phyloP scores from a whole-genome alignment of 2,113 vertebrate species.

The Bubo blakistoni region DNA sequence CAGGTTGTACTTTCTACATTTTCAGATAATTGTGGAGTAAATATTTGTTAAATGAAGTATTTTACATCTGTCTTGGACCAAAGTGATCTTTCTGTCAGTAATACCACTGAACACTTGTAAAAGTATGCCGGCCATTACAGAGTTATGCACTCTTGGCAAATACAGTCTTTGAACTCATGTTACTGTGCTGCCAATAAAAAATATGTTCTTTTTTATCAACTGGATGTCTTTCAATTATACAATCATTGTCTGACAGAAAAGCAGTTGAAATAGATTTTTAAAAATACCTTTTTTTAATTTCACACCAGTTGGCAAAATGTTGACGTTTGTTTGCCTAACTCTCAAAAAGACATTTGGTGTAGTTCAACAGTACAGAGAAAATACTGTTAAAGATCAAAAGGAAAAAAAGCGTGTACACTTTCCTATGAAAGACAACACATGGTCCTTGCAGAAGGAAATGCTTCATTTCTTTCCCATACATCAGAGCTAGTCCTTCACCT shows the following conservation, averaged over 20 bases:
- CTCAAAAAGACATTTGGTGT: constrained; percentile 31
- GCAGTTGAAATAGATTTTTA: constrained; percentile 19
- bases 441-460: constrained; percentile 37
- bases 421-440: constrained; percentile 42
- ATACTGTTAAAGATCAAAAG: constrained; percentile 37
- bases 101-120: constrained; percentile 69
- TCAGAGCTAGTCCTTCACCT: constrained; percentile 27
- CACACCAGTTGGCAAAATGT: constrained; percentile 42
- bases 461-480: constrained; percentile 37
- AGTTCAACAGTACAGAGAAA: constrained; percentile 44
- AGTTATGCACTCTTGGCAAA: constrained; percentile 73
- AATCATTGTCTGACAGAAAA: constrained; percentile 65
- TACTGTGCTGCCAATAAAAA: constrained; percentile 67
- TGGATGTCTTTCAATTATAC: constrained; percentile 70
- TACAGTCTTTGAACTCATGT: constrained; percentile 60
- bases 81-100: constrained; percentile 67
- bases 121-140: constrained; percentile 70
- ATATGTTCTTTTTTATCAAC: constrained; percentile 71
- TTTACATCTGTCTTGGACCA: constrained; percentile 71
- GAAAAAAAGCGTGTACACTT: neutral
- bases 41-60: constrained; percentile 71
- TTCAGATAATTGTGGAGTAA: constrained; percentile 71
- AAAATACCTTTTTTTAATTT: constrained; percentile 19
- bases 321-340: constrained; percentile 51
- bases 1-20: constrained; percentile 72